Evolutionary conservation across 2,113 vertebrate genomes (phyloP).

Genomic region (Isichthys henryi): DNA sequence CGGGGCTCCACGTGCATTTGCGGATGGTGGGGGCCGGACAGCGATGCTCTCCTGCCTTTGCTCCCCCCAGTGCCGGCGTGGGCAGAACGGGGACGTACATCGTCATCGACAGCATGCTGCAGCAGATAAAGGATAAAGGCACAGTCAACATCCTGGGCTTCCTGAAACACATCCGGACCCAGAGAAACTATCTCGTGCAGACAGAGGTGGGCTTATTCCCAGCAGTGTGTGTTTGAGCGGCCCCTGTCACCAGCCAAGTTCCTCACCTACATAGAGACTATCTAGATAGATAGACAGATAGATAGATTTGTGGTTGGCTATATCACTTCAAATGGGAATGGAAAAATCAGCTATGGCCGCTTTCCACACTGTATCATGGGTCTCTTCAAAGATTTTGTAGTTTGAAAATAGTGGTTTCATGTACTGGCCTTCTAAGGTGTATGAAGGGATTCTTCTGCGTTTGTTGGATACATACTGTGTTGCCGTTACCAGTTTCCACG

Average conservation of each 20-base stretch:
- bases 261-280: not conserved
- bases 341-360: not conserved
- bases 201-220: conserved; percentile 76
- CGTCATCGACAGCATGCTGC: conserved; percentile 90
- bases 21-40: not conserved
- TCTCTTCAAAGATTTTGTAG: not conserved
- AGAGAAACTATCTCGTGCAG: conserved; percentile 96
- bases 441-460: not conserved
- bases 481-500: not conserved
- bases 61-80: conserved; percentile 75
- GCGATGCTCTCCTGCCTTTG: not conserved
- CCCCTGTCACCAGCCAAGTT: not conserved
- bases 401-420: not conserved
- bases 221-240: not conserved
- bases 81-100: conserved; percentile 93
- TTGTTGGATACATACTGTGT: not conserved
- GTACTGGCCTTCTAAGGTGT: not conserved
- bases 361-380: too few relatives aligned
- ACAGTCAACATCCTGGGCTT: conserved; percentile 85
- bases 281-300: not conserved
- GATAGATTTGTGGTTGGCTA: too few relatives aligned
- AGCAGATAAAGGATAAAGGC: conserved; percentile 88
- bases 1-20: not conserved
- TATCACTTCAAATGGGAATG: not conserved
- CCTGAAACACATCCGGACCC: conserved; percentile 93